phyloP scores from a whole-genome alignment of 2,113 vertebrate species.

The Mohoua ochrocephala region DNA sequence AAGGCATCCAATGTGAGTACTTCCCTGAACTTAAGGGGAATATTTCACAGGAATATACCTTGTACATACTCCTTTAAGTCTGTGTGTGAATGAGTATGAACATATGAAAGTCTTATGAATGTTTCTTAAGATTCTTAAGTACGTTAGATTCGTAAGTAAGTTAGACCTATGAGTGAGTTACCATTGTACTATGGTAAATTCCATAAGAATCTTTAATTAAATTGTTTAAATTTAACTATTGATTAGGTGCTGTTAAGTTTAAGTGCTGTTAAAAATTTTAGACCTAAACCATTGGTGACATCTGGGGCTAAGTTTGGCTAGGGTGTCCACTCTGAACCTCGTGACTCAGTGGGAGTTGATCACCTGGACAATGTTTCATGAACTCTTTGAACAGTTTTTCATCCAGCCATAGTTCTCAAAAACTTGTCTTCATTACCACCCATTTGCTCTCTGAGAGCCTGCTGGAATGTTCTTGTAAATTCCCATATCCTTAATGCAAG shows the following conservation, averaged over 20 bases:
- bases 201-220: not conserved
- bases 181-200: not conserved
- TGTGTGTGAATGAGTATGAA: accelerated
- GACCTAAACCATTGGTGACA: not conserved
- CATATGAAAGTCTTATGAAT: not conserved
- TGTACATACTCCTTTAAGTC: not conserved
- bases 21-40: not conserved
- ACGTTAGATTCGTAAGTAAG: not conserved
- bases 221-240: not conserved
- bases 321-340: not conserved
- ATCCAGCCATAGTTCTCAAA: not conserved
- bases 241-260: not conserved
- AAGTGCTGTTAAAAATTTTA: not conserved
- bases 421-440: not conserved
- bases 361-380: not conserved
- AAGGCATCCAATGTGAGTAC: not conserved
- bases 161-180: not conserved
- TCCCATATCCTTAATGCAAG: not conserved
- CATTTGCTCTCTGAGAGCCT: not conserved
- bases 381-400: not conserved
- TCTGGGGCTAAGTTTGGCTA: not conserved
- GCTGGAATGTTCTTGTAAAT: not conserved
- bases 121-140: not conserved
- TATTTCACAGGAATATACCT: not conserved
- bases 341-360: not conserved